Evolutionary conservation across 2,888 invertebrate genomes (phyloP), one percentile per base, ranked within the genome.

Genomic region (Lithosia quadra): DNA sequence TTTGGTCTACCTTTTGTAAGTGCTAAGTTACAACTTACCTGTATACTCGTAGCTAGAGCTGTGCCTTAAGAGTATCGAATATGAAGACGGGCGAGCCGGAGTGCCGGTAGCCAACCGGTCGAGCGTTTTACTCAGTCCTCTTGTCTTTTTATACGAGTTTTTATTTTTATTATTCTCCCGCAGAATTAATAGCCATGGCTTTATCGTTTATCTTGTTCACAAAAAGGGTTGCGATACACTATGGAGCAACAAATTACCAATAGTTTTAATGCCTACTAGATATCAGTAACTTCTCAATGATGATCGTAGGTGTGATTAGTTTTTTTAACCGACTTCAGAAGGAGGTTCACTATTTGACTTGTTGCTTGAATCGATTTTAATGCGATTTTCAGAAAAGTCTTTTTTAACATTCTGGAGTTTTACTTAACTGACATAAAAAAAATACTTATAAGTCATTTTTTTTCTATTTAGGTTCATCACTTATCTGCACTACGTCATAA

Each of bases 141-240:
- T 65, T 59, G 67, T 68, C 65, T 64, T 74, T 69, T 72, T 76
- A 57, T 63, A 69, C 65, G 71, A 62, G 78, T 77, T 81, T 80
- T 80, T 76, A 70, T 78, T 80, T 82, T 76, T 82, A 75, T 83
- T 79, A 76, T 78, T 81, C 75, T 76, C 72, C 79, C 80, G 84
- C 84, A 74, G 83, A 88, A 89, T 89, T 88, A 87, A 89, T 89
- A 84, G 87, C 84, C 83, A 66, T 75, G 78, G 78, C 80, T 83
- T 86, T 84, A 86, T 88, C 87, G 76, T 87, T 86, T 85, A 88
- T 88, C 88, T 85, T 77, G 77, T 80, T 79, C 71, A 73, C 60
- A 60, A 56, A 69, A 73, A 84, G 79, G 82, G 63, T 67, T 73
- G 34, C 68, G 33, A 11, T 68, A 65, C 75, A 76, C 72, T 67